A percentile compares a stretch with the other conserved stretches of the same genome.
phyloP scores from a whole-genome alignment of 2,113 vertebrate genomes.

The Corythornis cristatus region DNA sequence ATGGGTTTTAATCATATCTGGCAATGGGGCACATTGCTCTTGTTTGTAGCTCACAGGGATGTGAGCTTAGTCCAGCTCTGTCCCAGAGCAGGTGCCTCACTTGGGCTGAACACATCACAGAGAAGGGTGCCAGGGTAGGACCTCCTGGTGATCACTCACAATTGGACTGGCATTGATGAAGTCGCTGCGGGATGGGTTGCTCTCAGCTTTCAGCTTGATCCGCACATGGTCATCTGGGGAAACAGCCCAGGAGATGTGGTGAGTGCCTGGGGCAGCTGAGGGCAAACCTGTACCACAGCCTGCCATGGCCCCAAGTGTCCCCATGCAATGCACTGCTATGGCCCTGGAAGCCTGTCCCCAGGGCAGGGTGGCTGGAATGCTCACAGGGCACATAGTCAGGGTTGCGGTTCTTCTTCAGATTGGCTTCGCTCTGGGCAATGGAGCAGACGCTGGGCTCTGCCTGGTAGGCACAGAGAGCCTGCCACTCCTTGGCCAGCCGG shows the following conservation, averaged over 20 bases:
- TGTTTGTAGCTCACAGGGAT: neutral
- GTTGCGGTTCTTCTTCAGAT: constrained; percentile 92
- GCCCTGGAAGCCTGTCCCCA: neutral
- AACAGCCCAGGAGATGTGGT: neutral
- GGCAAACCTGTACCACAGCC: rapidly evolving
- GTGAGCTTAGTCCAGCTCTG: neutral
- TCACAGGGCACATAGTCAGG: constrained; percentile 91
- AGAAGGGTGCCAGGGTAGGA: neutral
- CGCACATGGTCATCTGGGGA: constrained; percentile 89
- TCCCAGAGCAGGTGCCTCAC: neutral
- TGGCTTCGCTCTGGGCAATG: constrained; percentile 79
- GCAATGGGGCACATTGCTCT: neutral
- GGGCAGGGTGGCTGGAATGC: constrained; percentile 21
- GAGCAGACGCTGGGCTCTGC: constrained; percentile 89
- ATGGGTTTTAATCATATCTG: neutral
- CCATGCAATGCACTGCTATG: rapidly evolving
- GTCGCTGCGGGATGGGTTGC: constrained; percentile 87
- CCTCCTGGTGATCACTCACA: constrained; percentile 75
- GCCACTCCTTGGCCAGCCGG: constrained; percentile 95
- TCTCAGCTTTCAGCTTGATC: constrained; percentile 93
- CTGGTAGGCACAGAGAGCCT: constrained; percentile 93
- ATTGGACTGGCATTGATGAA: constrained; percentile 97
- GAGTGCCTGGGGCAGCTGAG: neutral
- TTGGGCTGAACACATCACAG: neutral
- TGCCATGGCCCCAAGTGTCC: neutral